Evolutionary conservation across 2,888 invertebrate species (phyloP), one percentile per base, ranked within the genome.

Genomic region (Beris chalybata): DNA sequence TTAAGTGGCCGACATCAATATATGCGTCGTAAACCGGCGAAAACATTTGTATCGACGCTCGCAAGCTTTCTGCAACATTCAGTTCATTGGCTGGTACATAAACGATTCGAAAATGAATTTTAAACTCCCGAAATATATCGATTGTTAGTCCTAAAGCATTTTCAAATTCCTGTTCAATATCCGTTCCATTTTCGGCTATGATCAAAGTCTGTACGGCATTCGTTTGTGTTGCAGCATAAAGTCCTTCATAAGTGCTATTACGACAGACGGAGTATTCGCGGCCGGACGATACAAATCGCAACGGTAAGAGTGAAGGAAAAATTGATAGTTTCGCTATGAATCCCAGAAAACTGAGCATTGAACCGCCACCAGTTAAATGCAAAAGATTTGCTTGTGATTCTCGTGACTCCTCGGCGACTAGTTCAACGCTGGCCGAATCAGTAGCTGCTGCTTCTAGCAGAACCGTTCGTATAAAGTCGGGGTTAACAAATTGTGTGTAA

Each of bases 381-480:
- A 92, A 81, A 0, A 85, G 82, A 74, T 85, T 89, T 6, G 86
- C 78, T 48, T 84, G 79, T 29, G 74, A 54, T 11, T 45, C 45
- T 54, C 81, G 81, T 53, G 85, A 81, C 11, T 84, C 81, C 11
- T 84, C 78, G 58, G 84, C 83, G 66, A 84, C 83, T 45, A 90
- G 75, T 63, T 88, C 84, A 72, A 89, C 89, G 9, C 85, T 81
- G n/a, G 80, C 74, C 44, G 81, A 73, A 72, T 87, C 81, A 3
- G 84, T 82, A 50, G 86, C 88, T 85, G 56, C 90, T 1, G 74
- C 92, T 81, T 94, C 92, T 5, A 91, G 81, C 4, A 93, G 81
- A 2, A 90, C 80, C 75, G 89, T 90, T 65, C 89, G 86, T 5
- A 86, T 84, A 80, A 93, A 92, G 80, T 93, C 92, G 0, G 92